These are phyloP conservation scores for Gracilinanus agilis DNA, from an alignment of 2,113 vertebrate genomes.

Conservation along the genomic window DNA sequence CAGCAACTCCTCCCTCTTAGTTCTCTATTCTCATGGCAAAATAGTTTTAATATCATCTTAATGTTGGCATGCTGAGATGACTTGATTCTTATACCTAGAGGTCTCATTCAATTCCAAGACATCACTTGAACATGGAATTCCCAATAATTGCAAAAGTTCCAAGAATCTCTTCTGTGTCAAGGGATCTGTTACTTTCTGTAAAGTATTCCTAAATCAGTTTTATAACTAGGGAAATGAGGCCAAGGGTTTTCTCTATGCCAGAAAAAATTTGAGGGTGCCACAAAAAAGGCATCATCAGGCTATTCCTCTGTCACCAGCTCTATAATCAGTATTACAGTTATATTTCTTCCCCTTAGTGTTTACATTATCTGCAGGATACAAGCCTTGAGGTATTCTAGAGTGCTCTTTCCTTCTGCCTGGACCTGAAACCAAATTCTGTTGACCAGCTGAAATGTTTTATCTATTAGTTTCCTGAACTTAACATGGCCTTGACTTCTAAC, in stretches of 20 bases:
- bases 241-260: neutral
- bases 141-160: neutral
- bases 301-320: neutral
- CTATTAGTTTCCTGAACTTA: neutral
- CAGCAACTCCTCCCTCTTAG: neutral
- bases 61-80: slow-evolving; percentile 13
- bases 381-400: neutral
- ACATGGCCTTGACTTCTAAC: neutral
- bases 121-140: neutral
- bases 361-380: neutral
- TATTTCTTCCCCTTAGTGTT: neutral
- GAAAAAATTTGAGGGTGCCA: neutral
- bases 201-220: neutral
- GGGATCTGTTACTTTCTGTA: neutral
- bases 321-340: neutral
- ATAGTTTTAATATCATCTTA: neutral
- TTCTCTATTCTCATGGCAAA: too few species aligned
- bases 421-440: neutral
- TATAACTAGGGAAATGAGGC: neutral
- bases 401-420: neutral
- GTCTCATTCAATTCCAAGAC: neutral
- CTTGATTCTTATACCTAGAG: neutral
- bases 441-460: neutral
- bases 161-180: neutral
- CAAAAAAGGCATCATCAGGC: neutral